Conservation (phyloP, 2,113 vertebrate species). For the Scomber scombrus region DNA sequence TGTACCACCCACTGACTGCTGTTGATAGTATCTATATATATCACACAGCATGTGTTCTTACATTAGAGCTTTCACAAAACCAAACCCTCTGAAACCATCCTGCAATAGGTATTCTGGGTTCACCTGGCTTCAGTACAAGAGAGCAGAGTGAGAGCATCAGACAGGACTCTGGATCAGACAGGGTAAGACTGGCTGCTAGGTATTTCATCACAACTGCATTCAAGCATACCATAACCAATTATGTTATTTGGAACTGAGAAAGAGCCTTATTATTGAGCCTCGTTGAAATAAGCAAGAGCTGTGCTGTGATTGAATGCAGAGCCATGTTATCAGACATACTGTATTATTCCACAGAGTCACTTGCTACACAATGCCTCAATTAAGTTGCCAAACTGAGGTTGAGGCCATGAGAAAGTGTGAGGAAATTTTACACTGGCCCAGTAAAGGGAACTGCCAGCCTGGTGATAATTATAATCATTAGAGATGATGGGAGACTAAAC, state of each 20-base stretch:
- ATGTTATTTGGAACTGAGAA: constrained; percentile 14
- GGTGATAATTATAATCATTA: constrained; percentile 83
- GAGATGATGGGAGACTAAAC: constrained; percentile 60
- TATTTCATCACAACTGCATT: constrained; percentile 23
- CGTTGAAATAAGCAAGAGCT: constrained; percentile 6
- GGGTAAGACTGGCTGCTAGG: not conserved
- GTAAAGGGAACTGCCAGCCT: constrained; percentile 64
- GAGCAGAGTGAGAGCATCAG: not conserved
- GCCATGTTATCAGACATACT: not conserved
- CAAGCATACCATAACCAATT: constrained; percentile 4
- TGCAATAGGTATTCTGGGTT: constrained; percentile 18
- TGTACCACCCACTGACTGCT: constrained; percentile 48
- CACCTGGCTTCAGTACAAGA: not conserved
- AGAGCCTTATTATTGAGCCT: not conserved
- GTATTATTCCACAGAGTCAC: not conserved
- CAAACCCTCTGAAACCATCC: constrained; percentile 30
- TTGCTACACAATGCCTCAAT: constrained; percentile 26
- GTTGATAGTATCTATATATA: constrained; percentile 38
- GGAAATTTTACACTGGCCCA: constrained; percentile 36
- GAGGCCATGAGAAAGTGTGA: constrained; percentile 29
- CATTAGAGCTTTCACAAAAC: constrained; percentile 33
- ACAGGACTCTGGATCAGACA: constrained; percentile 1
- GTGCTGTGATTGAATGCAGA: not conserved
- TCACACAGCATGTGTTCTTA: constrained; percentile 35
- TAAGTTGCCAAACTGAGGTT: constrained; percentile 25